phyloP scores from a whole-genome alignment of 2,113 vertebrate species.

The Mastomys natalensis region DNA sequence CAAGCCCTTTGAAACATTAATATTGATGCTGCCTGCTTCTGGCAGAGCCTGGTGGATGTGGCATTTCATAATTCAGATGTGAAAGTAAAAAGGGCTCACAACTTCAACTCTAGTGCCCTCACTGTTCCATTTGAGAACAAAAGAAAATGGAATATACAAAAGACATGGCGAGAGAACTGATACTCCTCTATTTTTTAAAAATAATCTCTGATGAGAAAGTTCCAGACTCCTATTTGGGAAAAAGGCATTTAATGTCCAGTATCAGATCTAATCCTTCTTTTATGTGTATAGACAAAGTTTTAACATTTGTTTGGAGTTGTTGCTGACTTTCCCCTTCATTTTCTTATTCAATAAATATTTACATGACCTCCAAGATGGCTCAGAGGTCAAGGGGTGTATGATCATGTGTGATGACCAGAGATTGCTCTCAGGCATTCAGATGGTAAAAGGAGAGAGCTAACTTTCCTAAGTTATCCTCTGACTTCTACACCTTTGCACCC shows the following conservation, averaged over 20 bases:
- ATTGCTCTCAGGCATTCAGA: background rate
- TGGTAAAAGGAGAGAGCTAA: background rate
- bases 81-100: constrained; percentile 78
- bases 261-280: background rate
- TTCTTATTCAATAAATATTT: constrained; percentile 35
- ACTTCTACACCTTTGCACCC: too few relatives aligned
- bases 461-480: background rate
- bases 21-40: constrained; percentile 83
- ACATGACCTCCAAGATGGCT: background rate
- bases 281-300: background rate
- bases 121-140: background rate
- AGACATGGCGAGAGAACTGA: background rate
- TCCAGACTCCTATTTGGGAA: background rate
- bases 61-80: constrained; percentile 83
- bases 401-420: background rate
- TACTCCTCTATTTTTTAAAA: background rate
- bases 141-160: background rate
- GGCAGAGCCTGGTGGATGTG: constrained; percentile 68
- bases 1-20: constrained; percentile 79
- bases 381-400: background rate
- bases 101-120: background rate
- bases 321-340: background rate
- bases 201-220: background rate
- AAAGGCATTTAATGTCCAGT: background rate
- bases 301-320: background rate